A percentile compares a stretch with the other conserved stretches of the same genome.
Evolutionary conservation across 2,888 invertebrate genomes (phyloP).

Genomic region (Drosophila kanekoi): DNA sequence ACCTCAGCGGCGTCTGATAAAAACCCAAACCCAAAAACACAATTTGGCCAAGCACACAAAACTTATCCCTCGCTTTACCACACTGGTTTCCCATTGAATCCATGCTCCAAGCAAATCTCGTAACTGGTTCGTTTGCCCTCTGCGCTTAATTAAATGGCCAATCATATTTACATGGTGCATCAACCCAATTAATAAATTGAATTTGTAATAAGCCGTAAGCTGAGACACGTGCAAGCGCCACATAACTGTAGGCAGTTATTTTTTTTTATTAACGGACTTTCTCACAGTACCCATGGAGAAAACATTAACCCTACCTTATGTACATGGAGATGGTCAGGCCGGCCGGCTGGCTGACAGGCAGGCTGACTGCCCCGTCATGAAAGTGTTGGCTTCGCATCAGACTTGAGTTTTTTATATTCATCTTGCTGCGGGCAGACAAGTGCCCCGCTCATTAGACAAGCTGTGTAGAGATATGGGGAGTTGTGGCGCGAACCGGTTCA

Average conservation of each 20-base stretch:
- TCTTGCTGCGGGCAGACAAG: constrained; percentile 58
- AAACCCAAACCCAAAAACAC: not conserved
- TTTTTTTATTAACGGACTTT: constrained; percentile 44
- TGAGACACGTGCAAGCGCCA: constrained; percentile 54
- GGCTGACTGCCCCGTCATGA: constrained; percentile 38
- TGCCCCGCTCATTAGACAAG: constrained; percentile 62
- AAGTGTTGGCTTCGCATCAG: constrained; percentile 39
- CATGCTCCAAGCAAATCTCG: not conserved
- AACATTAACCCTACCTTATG: constrained; percentile 58
- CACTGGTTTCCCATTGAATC: not conserved
- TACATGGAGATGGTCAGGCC: constrained; percentile 19
- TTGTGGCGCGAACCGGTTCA: constrained; percentile 61
- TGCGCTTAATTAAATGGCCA: constrained; percentile 26
- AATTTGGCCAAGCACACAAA: not conserved
- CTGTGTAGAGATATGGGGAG: constrained; percentile 14
- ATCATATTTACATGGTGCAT: constrained; percentile 38
- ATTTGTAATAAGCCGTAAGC: constrained; percentile 36
- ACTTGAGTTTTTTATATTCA: constrained; percentile 21
- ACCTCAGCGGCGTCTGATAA: not conserved
- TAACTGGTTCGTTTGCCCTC: constrained; percentile 5
- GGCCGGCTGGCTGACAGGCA: constrained; percentile 8
- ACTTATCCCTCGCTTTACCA: too few relatives aligned
- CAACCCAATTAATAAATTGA: constrained; percentile 55
- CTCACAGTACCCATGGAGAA: constrained; percentile 61
- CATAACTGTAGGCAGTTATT: constrained; percentile 14